Evolutionary conservation across 2,113 vertebrate genomes (phyloP), one percentile per base, ranked within the genome.

Genomic region (Neotoma lepida): DNA sequence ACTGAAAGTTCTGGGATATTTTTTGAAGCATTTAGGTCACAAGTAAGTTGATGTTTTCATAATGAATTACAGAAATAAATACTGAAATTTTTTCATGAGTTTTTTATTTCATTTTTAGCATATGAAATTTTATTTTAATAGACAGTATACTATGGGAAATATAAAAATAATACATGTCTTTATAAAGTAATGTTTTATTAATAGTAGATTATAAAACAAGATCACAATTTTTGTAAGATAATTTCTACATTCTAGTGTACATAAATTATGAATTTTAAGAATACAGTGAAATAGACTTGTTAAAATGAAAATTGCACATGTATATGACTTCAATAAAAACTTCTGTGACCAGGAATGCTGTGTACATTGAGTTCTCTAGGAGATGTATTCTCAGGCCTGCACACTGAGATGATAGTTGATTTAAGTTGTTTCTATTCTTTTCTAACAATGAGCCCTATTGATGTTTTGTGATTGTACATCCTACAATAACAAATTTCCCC

Each of bases 11-110:
- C 98, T 99, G 85, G 99, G 99, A 84, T 99, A 99, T 98, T 99
- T 99, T 98, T 99, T 99, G 95, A 99, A 99, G 97, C 99, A 99
- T 97, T 98, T 99, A 97, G 99, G 99, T 94, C 99, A 99, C 98
- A 99, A 99, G 99, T 99, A 98, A 99, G 99, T 99, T 49, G 66
- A 9, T 0, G 4, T 88, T 95, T 94, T 93, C 44, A 68, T 58
- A 86, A 74, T 73, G 1, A 95, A 77, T 93, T 96, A 9, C 66
- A 78, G 76, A 88, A 91, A 64, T 94, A 26, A 13, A 13, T 93
- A 15, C 30, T 73, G 4, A 84, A 95, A 86, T 41, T 92, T 94
- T 94, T 85, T 92, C 86, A 66, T 14, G 76, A 90, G 5, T 68
- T 91, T 94, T 77, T 0, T 66, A 44, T 58, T 22, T 90, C 86